Evolutionary conservation across 2,113 vertebrate species (phyloP).

Genomic region (Ranitomeya variabilis): DNA sequence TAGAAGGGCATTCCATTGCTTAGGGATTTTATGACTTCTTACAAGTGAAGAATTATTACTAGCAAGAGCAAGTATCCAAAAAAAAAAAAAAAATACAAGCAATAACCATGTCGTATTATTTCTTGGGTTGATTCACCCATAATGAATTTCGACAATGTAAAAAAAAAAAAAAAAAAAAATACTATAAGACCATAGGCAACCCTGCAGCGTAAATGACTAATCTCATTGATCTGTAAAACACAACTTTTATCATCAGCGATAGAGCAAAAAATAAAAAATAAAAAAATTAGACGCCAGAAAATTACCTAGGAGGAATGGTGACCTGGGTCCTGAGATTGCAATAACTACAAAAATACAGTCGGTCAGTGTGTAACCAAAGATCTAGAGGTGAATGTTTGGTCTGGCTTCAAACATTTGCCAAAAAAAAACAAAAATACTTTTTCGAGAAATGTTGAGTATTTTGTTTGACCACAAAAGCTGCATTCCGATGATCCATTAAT

Average conservation of each 20-base stretch:
- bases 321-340: neutral
- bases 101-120: neutral
- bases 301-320: neutral
- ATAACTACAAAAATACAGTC: neutral
- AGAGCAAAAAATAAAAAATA: neutral
- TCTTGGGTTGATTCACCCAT: neutral
- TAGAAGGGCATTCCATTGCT: slow-evolving; percentile 57
- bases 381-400: neutral
- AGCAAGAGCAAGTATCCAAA: slow-evolving; percentile 12
- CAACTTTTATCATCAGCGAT: neutral
- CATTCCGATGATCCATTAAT: no score
- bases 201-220: neutral
- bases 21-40: slow-evolving; percentile 50
- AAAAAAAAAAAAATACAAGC: neutral
- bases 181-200: neutral
- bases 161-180: neutral
- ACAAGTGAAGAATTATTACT: slow-evolving; percentile 47
- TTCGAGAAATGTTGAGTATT: no score
- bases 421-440: no score
- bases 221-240: no score
- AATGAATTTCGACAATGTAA: neutral
- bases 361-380: neutral
- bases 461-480: no score
- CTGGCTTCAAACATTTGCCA: no score
- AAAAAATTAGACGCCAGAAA: neutral